phyloP scores from a whole-genome alignment of 1,140 invertebrate genomes.

The Pachyrhynchus sulphureomaculatus region DNA sequence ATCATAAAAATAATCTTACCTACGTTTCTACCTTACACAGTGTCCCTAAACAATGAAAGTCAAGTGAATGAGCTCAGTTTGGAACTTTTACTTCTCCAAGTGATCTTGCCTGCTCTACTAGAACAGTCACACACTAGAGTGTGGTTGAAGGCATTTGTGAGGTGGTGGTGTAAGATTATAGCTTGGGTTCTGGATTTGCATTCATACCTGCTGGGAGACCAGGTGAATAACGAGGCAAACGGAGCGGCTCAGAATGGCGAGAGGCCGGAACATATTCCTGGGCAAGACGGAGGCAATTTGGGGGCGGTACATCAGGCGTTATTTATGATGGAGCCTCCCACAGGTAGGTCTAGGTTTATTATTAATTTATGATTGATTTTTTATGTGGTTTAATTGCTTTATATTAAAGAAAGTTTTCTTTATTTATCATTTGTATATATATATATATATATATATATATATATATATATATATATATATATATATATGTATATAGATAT shows the following conservation, averaged over 20 bases:
- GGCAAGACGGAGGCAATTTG: conserved; percentile 51
- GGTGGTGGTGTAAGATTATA: conserved; percentile 85
- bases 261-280: conserved; percentile 34
- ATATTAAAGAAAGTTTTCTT: too few species aligned
- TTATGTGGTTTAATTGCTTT: neutral
- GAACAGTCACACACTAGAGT: conserved; percentile 94
- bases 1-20: conserved; percentile 83
- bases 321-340: conserved; percentile 68
- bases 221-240: conserved; percentile 36
- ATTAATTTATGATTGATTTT: neutral
- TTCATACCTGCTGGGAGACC: conserved; percentile 84
- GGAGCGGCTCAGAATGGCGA: conserved; percentile 35
- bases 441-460: neutral
- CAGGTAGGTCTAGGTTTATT: conserved; percentile 29
- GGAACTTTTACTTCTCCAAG: conserved; percentile 91
- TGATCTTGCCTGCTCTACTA: conserved; percentile 91
- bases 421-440: neutral
- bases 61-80: conserved; percentile 87
- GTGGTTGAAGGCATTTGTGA: conserved; percentile 86
- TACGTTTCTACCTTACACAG: conserved; percentile 90
- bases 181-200: conserved; percentile 83
- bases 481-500: too few species aligned
- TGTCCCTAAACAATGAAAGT: conserved; percentile 79
- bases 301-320: conserved; percentile 83
- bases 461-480: too few species aligned